These are phyloP conservation scores for Ypsolopha scabrella DNA, from an alignment of 2,888 invertebrate species.

Conservation along the genomic window DNA sequence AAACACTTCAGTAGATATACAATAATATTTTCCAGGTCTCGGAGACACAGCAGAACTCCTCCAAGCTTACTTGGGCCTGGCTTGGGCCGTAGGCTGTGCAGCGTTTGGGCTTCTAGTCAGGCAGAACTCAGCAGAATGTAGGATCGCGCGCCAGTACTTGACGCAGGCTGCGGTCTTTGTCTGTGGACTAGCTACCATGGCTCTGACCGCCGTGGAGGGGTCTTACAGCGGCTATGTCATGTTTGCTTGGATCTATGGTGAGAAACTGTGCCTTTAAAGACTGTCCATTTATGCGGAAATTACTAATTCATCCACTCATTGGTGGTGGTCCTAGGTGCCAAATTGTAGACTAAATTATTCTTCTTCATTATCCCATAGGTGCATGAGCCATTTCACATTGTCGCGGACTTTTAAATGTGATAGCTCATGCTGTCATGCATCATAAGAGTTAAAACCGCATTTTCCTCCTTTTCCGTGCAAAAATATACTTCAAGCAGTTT, in stretches of 20 bases:
- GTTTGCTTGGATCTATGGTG: conserved; percentile 86
- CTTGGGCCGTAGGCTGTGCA: conserved; percentile 86
- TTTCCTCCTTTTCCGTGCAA: no score
- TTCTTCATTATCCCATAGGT: no score
- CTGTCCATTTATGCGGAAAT: no score
- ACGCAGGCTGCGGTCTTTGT: conserved; percentile 85
- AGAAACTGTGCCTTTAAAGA: conserved; percentile 13
- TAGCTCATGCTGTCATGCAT: no score
- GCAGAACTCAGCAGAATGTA: conserved; percentile 85
- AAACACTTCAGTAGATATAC: no score
- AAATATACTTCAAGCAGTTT: no score
- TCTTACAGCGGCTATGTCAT: conserved; percentile 82
- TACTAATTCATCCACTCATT: no score
- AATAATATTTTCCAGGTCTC: conserved; percentile 33
- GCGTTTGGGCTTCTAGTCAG: conserved; percentile 87
- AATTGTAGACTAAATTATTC: no score
- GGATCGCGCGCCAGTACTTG: conserved; percentile 87
- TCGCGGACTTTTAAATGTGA: no score
- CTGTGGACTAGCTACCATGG: conserved; percentile 81
- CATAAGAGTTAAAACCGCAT: no score
- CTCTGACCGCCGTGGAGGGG: conserved; percentile 81
- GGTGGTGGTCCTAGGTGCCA: no score
- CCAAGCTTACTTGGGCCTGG: conserved; percentile 83
- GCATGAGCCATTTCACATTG: no score
- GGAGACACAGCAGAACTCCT: conserved; percentile 74